phyloP scores from a whole-genome alignment of 2,888 invertebrate species.

The Clostera curtula region DNA sequence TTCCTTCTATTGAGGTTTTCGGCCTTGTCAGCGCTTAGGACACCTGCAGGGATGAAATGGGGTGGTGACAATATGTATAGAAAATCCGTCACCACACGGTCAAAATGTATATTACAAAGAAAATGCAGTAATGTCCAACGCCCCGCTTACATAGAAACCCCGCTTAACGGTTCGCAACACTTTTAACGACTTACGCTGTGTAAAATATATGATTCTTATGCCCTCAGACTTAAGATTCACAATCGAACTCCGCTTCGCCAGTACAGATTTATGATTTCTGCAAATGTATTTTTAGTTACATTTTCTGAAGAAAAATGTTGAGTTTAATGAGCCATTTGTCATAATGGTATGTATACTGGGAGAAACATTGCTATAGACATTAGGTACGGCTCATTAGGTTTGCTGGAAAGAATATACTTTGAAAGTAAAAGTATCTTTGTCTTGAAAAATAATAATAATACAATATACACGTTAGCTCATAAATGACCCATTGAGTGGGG shows the following conservation, averaged over 20 bases:
- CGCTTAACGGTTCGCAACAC: constrained; percentile 29
- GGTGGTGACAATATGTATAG: too few species aligned
- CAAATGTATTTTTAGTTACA: constrained; percentile 48
- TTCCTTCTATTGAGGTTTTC: too few species aligned
- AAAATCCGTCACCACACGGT: too few species aligned
- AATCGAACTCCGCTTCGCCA: constrained; percentile 12
- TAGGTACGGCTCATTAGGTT: too few species aligned
- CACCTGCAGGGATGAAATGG: too few species aligned
- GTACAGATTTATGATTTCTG: constrained; percentile 52
- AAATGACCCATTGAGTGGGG: too few species aligned
- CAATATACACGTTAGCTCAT: too few species aligned
- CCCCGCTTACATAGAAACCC: constrained; percentile 9
- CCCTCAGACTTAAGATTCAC: constrained; percentile 13
- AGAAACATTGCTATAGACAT: constrained; percentile 5
- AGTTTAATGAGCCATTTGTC: constrained; percentile 45
- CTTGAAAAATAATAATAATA: too few species aligned
- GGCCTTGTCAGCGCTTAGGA: too few species aligned
- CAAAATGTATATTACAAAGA: too few species aligned
- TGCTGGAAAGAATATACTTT: too few species aligned
- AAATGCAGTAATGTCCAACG: not conserved
- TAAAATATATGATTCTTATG: constrained; percentile 20
- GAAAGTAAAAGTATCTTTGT: too few species aligned
- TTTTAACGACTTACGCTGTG: constrained; percentile 35
- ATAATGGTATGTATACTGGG: constrained; percentile 23
- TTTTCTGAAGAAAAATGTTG: constrained; percentile 40